A percentile compares a stretch with the other conserved stretches of the same genome.
Conservation (phyloP, 2,113 vertebrate genomes). For the Cricetomys ansorgei region DNA sequence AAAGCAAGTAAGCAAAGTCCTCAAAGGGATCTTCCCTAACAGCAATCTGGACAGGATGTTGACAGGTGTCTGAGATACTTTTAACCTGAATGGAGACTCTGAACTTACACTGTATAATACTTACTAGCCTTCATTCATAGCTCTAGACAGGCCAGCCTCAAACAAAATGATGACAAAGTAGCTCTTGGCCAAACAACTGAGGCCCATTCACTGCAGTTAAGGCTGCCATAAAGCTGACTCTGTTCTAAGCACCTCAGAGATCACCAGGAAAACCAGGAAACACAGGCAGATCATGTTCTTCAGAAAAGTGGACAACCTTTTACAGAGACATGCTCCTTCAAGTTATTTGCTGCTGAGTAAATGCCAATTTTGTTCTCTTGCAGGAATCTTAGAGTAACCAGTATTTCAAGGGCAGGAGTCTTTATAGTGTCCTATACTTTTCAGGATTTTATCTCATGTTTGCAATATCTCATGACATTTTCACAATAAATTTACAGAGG, state of each 20-base stretch:
- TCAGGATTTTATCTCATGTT: neutral
- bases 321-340: neutral
- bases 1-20: neutral
- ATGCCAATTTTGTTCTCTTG: neutral
- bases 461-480: neutral
- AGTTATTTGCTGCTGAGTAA: conserved; percentile 1
- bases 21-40: neutral
- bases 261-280: neutral
- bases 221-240: neutral
- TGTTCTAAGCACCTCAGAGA: neutral
- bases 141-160: neutral
- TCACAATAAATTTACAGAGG: neutral
- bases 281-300: neutral
- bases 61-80: neutral
- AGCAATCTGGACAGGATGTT: neutral
- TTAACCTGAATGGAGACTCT: neutral
- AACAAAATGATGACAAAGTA: neutral
- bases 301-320: neutral
- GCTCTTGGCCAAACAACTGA: neutral
- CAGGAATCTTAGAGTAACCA: conserved; percentile 17
- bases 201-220: neutral
- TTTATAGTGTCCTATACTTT: neutral
- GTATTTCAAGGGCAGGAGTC: neutral
- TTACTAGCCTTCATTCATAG: neutral
- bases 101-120: neutral